Evolutionary conservation across 2,888 invertebrate genomes (phyloP).

Genomic region (Drosophila anomalata): DNA sequence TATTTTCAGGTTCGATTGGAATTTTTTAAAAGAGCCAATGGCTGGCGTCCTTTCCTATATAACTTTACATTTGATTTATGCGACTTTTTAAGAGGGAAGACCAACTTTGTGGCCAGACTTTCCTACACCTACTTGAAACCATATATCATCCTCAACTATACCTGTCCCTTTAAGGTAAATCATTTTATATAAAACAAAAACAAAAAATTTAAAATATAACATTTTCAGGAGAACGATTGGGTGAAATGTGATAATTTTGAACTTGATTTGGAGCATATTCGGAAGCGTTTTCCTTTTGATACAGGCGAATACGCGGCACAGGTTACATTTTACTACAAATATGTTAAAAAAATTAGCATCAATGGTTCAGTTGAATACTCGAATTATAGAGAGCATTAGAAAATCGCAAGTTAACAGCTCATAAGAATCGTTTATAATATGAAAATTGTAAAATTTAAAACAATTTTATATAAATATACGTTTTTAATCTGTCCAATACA

Average conservation of each 20-base stretch:
- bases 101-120: not conserved
- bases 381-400: not conserved
- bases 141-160: not conserved
- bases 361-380: not conserved
- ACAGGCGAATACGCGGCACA: not conserved
- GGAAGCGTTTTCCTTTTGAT: not conserved
- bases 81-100: not conserved
- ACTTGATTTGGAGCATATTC: not conserved
- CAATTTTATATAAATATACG: not conserved
- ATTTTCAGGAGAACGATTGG: not conserved
- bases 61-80: not conserved
- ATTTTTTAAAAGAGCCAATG: slow-evolving; percentile 1
- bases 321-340: not conserved
- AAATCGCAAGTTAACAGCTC: no score
- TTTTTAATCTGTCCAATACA: no score
- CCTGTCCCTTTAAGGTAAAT: slow-evolving; percentile 1
- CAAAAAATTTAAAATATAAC: not conserved
- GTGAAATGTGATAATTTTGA: not conserved
- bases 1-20: not conserved
- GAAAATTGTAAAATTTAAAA: no score
- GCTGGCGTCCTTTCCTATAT: not conserved
- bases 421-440: no score
- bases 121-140: not conserved
- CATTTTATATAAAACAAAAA: not conserved
- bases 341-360: not conserved